A percentile compares a stretch with the other conserved stretches of the same genome.
Evolutionary conservation across 2,797 vertebrate genomes (phyloP).

Genomic region (Sphenopsis melanotis): DNA sequence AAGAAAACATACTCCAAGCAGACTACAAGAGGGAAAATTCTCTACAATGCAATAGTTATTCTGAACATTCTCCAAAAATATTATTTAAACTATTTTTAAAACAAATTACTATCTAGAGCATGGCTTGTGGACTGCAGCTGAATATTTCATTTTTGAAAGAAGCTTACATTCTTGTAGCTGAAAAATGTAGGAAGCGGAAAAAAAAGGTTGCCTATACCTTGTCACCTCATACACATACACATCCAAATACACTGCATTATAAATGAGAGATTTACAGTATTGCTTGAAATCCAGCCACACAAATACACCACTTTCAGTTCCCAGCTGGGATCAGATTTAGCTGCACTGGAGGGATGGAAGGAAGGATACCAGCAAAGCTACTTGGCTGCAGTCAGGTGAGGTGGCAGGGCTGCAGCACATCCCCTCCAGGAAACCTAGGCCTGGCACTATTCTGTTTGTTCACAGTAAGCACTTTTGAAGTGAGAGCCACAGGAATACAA

Average conservation of each 20-base stretch:
- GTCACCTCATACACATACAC: fast-evolving
- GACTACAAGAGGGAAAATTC: background rate
- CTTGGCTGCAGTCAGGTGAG: background rate
- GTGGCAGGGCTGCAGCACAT: background rate
- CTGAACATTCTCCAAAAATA: slow-evolving; percentile 18
- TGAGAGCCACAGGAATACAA: background rate
- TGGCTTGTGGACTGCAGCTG: background rate
- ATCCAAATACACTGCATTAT: background rate
- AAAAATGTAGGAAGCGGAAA: background rate
- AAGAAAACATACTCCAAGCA: background rate
- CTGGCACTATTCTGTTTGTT: background rate
- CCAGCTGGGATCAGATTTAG: background rate
- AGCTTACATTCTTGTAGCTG: background rate
- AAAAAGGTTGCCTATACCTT: background rate
- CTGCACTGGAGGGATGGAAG: background rate
- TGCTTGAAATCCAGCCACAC: background rate
- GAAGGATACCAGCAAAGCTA: background rate
- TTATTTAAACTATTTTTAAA: slow-evolving; percentile 30
- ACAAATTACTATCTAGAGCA: background rate
- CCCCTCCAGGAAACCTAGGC: background rate
- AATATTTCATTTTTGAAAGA: background rate
- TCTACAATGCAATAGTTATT: background rate
- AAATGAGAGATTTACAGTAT: background rate
- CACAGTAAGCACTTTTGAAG: background rate
- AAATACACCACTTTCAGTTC: background rate